A percentile compares a stretch with the other conserved stretches of the same genome.
Evolutionary conservation across 2,113 vertebrate genomes (phyloP).

Genomic region (Psammodynastes pulverulentus): DNA sequence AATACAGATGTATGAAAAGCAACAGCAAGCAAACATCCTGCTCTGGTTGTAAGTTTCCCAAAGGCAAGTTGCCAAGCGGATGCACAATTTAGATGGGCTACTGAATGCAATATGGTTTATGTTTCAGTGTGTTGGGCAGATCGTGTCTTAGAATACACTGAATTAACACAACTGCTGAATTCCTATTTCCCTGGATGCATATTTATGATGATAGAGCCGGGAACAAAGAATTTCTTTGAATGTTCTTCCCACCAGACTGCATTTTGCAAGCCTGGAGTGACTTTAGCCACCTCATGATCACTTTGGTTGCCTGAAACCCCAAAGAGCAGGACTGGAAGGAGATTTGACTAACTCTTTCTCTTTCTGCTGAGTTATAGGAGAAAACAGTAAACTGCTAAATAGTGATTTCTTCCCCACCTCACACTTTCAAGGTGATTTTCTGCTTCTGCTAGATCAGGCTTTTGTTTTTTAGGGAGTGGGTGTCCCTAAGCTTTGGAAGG

Average conservation of each 20-base stretch:
- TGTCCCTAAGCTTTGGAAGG: background rate
- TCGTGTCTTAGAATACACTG: background rate
- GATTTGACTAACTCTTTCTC: background rate
- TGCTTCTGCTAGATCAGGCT: background rate
- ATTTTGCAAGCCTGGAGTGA: slow-evolving; percentile 10
- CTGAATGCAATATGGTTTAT: background rate
- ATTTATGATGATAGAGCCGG: background rate
- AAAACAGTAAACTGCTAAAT: background rate
- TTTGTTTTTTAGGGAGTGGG: background rate
- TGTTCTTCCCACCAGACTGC: slow-evolving; percentile 16
- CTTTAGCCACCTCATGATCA: slow-evolving; percentile 17
- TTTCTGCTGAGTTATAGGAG: background rate
- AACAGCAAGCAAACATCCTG: too few relatives aligned
- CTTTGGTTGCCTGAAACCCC: background rate
- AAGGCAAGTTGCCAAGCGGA: background rate
- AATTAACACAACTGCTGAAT: background rate
- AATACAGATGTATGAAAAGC: background rate
- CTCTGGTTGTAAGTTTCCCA: background rate
- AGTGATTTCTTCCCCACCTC: background rate
- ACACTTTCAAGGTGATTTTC: background rate
- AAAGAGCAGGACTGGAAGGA: background rate
- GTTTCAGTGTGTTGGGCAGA: background rate
- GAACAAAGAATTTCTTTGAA: slow-evolving; percentile 24
- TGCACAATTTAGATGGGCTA: background rate
- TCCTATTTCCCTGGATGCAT: background rate